A percentile compares a stretch with the other conserved stretches of the same genome.
phyloP scores from a whole-genome alignment of 2,113 vertebrate genomes.

The mouse (Mus musculus) region GRCm39 chr12:50215501-50216000 shows the following conservation, averaged over 20 bases:
- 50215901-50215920: constrained; percentile 32
- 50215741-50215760: constrained; percentile 5
- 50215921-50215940: background rate
- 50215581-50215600: background rate
- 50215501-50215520: constrained; percentile 12
- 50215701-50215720: constrained; percentile 25
- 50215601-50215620: background rate
- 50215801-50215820: constrained; percentile 39
- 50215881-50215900: constrained; percentile 20
- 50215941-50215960: background rate
- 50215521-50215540: background rate
- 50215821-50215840: constrained; percentile 56
- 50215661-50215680: background rate
- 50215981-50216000: background rate
- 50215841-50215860: constrained; percentile 30
- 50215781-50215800: constrained; percentile 36
- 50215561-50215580: background rate
- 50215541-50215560: background rate
- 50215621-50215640: background rate
- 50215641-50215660: constrained; percentile 27
- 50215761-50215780: background rate
- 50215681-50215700: background rate
- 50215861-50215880: background rate
- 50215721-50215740: constrained; percentile 43
- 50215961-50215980: background rate